Conservation (phyloP, 2,113 vertebrate genomes). For the Sclerurus mexicanus region DNA sequence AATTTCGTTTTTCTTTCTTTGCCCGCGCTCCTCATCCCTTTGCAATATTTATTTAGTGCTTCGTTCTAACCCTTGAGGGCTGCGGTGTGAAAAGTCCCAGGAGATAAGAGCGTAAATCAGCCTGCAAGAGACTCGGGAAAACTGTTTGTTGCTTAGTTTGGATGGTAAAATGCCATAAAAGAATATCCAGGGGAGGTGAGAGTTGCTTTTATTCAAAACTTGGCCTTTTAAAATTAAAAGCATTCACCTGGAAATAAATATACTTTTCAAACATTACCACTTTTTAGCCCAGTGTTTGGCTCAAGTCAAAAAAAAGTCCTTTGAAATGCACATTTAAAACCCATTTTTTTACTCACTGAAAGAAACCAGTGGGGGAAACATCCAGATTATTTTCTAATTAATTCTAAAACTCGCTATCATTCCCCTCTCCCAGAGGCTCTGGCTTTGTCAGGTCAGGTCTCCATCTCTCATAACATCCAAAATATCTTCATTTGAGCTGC, state of each 20-base stretch:
- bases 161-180: not conserved
- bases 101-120: not conserved
- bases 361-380: not conserved
- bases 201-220: not conserved
- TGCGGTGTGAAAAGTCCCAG: not conserved
- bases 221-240: not conserved
- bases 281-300: not conserved
- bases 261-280: not conserved
- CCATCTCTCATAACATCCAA: fast-evolving
- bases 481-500: not conserved
- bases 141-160: not conserved
- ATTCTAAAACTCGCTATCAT: not conserved
- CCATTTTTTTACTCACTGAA: not conserved
- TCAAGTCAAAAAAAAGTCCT: not conserved
- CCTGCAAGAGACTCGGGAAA: not conserved
- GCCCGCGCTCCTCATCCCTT: not conserved
- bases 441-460: not conserved
- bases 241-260: not conserved
- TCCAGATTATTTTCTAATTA: not conserved
- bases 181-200: not conserved
- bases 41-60: not conserved
- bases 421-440: not conserved
- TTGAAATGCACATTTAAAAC: not conserved
- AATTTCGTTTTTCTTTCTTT: not conserved
- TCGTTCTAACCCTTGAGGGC: not conserved